Base-by-base conservation (phyloP, 2,113 vertebrate species). In the Odontophorus gujanensis region DNA sequence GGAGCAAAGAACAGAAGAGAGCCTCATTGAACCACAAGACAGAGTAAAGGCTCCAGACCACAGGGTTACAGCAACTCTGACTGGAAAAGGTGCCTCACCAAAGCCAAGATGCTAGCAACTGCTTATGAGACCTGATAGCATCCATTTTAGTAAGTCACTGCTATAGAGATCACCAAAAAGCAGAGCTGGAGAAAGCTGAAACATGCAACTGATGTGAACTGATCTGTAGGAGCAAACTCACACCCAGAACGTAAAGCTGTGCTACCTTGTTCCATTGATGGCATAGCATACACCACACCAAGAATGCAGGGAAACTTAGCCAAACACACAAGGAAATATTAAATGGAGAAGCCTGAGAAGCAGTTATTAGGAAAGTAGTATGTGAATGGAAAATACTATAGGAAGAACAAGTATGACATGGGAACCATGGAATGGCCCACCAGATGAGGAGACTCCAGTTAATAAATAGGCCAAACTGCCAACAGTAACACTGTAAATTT, bases 311-410 rank as follows among this genome's bases (percentile, higher is more conserved):
- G 76, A 72, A 95, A 36, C 83, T 68, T 32, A 73, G 92, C 89
- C 96, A 96, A 96, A 92, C 87, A 94, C 92, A 73, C 85, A 92
- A 92, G 58, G 80, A 95, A 86, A 86, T 59, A 58, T 58, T 63
- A 81, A 90, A 81, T 74, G 45, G 87, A 63, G 58, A 48, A 80
- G 58, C 47, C 69, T 85, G 69, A 81, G 75, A 81, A 79, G 50
- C 68, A 65, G 48, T 85, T 91, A 89, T 72, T 92, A 85, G 71
- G 38, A 82, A 90, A 92, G 84, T 45, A 87, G 83, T 90, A 93
- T 67, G 32, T 36, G 84, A 95, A 85, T 11, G 75, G 68, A 77
- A 85, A 80, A 88, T 55, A 84, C n/a, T 0, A 90, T 53, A 88
- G 66, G 38, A 53, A 87, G 68, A 85, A 55, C 1, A 16, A 87